A percentile compares a stretch with the other conserved stretches of the same genome.
Conservation (phyloP, 2,113 vertebrate genomes). For the Cnemophilus loriae region DNA sequence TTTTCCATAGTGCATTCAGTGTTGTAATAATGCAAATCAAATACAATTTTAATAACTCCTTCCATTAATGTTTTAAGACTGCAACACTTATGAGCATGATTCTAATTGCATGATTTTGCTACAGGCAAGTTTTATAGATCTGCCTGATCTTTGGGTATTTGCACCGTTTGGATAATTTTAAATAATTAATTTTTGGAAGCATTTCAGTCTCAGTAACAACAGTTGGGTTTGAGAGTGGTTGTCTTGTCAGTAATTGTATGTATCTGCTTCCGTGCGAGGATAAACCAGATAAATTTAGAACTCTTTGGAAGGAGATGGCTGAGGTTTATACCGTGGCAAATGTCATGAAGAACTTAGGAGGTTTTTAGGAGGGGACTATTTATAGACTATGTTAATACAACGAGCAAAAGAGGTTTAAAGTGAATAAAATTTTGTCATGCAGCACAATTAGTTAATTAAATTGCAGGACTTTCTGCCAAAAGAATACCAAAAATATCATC, state of each 20-base stretch:
- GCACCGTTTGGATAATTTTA: slow-evolving; percentile 56
- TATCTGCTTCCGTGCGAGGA: background rate
- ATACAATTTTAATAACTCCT: slow-evolving; percentile 75
- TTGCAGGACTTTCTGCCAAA: background rate
- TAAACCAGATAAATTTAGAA: background rate
- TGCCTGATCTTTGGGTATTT: slow-evolving; percentile 53
- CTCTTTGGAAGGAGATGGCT: background rate
- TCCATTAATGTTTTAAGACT: slow-evolving; percentile 68
- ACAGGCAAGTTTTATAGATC: slow-evolving; percentile 62
- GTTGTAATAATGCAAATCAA: slow-evolving; percentile 73
- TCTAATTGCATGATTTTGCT: slow-evolving; percentile 70
- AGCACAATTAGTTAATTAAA: background rate
- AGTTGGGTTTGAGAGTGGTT: background rate
- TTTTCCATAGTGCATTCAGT: slow-evolving; percentile 25
- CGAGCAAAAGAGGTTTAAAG: background rate
- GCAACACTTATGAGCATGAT: slow-evolving; percentile 63
- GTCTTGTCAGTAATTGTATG: background rate
- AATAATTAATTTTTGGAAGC: slow-evolving; percentile 60
- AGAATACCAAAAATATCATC: background rate
- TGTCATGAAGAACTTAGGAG: background rate
- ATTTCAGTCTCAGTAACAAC: slow-evolving; percentile 28
- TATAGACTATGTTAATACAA: background rate
- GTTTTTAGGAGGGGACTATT: background rate
- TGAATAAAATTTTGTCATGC: background rate
- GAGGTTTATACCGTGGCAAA: background rate